Evolutionary conservation across 2,888 invertebrate genomes (phyloP).

Genomic region (Tinea semifulvella): DNA sequence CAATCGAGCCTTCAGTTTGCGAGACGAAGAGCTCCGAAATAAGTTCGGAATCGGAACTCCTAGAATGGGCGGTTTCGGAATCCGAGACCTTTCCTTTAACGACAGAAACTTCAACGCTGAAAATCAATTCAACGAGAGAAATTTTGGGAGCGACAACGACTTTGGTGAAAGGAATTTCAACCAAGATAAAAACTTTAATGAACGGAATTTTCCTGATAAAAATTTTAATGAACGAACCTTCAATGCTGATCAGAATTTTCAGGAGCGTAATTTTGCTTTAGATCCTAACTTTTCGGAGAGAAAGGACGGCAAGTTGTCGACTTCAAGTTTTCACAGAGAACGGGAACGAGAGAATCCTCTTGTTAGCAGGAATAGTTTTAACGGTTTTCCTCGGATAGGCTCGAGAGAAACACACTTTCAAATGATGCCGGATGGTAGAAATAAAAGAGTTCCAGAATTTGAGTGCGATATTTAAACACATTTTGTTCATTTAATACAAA

Average conservation of each 20-base stretch:
- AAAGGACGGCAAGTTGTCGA: slow-evolving; percentile 56
- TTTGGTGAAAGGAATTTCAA: slow-evolving; percentile 43
- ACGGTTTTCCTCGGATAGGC: slow-evolving; percentile 53
- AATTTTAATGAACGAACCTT: slow-evolving; percentile 33
- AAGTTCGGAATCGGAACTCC: slow-evolving; percentile 56
- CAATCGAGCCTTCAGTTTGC: slow-evolving; percentile 49
- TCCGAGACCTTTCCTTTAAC: slow-evolving; percentile 53
- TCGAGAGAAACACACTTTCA: slow-evolving; percentile 52
- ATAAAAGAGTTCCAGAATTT: slow-evolving; percentile 69
- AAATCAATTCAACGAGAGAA: slow-evolving; percentile 51
- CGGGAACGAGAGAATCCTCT: slow-evolving; percentile 51
- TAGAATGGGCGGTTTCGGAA: slow-evolving; percentile 60
- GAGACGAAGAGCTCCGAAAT: slow-evolving; percentile 51
- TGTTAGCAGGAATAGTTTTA: slow-evolving; percentile 61
- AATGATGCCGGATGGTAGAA: slow-evolving; percentile 54
- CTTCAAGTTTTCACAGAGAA: slow-evolving; percentile 57
- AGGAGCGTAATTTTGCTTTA: slow-evolving; percentile 14
- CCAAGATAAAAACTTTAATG: slow-evolving; percentile 14
- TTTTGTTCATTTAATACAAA: no score
- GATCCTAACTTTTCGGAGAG: slow-evolving; percentile 38
- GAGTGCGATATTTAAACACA: slow-evolving; percentile 66
- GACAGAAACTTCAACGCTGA: slow-evolving; percentile 46
- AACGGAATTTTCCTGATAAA: slow-evolving; percentile 13
- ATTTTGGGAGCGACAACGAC: slow-evolving; percentile 39
- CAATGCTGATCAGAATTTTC: slow-evolving; percentile 19